phyloP scores from a whole-genome alignment of 2,888 invertebrate species.

The Oeneis ivallda region DNA sequence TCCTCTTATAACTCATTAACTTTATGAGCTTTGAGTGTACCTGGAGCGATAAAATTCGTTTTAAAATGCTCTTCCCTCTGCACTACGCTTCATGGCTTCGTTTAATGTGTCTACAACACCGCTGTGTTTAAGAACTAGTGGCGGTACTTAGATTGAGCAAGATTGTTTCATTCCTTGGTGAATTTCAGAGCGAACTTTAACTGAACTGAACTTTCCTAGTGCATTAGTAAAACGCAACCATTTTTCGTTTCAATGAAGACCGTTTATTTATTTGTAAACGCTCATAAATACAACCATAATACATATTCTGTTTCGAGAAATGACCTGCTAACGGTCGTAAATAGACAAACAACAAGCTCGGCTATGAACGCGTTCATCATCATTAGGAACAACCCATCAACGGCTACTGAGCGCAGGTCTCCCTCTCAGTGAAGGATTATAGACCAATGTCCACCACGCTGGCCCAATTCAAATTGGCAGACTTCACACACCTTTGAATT shows the following conservation, averaged over 20 bases:
- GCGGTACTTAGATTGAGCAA: conserved; percentile 1
- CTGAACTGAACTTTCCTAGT: background rate
- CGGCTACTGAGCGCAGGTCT: no score
- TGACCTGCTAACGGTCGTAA: background rate
- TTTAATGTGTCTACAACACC: conserved; percentile 16
- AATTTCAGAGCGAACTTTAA: background rate
- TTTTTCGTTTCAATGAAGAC: background rate
- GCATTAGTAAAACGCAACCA: background rate
- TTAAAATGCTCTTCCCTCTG: conserved; percentile 13
- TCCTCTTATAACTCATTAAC: conserved; percentile 28
- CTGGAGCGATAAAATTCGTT: conserved; percentile 21
- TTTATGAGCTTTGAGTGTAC: conserved; percentile 26
- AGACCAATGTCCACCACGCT: no score
- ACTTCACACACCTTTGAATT: no score
- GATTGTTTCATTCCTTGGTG: conserved; percentile 8
- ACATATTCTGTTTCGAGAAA: background rate
- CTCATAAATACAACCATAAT: background rate
- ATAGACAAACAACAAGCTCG: background rate
- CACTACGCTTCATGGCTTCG: background rate
- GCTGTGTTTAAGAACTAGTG: background rate
- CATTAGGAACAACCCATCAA: no score
- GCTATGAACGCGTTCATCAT: background rate
- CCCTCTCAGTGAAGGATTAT: no score
- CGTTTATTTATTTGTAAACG: background rate
- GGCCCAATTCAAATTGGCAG: no score